Conservation (phyloP, 2,888 invertebrate species). For the Noctua pronuba region DNA sequence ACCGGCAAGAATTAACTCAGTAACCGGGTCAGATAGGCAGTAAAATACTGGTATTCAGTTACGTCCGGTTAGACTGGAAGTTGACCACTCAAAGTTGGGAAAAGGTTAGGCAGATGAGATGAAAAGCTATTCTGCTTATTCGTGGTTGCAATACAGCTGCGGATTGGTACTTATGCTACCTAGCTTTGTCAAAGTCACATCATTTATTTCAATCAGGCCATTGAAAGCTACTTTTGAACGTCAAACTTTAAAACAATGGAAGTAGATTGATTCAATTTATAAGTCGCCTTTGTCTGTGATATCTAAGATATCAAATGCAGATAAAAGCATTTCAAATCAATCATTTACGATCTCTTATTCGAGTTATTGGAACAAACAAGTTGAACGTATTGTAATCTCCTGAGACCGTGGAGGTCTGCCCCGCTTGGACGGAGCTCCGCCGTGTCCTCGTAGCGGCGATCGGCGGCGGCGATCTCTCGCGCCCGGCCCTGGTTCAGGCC, state of each 20-base stretch:
- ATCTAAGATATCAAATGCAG: background rate
- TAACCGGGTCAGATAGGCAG: background rate
- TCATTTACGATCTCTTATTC: background rate
- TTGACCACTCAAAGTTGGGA: background rate
- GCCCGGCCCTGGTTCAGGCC: too few species aligned
- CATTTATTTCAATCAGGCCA: background rate
- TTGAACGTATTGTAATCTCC: background rate
- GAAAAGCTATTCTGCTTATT: background rate
- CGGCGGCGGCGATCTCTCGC: too few species aligned
- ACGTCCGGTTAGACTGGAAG: background rate
- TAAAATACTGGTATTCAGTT: background rate
- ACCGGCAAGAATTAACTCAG: background rate
- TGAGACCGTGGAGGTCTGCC: too few species aligned
- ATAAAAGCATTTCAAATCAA: background rate
- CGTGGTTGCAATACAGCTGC: background rate
- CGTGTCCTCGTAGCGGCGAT: too few species aligned
- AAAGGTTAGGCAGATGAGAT: background rate
- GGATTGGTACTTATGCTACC: background rate
- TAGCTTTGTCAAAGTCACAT: background rate
- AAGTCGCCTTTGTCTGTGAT: background rate
- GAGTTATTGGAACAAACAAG: constrained; percentile 1
- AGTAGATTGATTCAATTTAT: background rate
- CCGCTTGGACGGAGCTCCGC: too few species aligned
- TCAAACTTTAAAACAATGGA: constrained; percentile 7
- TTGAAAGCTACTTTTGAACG: background rate